Evolutionary conservation across 2,888 invertebrate species (phyloP).

Genomic region (Sesia apiformis): DNA sequence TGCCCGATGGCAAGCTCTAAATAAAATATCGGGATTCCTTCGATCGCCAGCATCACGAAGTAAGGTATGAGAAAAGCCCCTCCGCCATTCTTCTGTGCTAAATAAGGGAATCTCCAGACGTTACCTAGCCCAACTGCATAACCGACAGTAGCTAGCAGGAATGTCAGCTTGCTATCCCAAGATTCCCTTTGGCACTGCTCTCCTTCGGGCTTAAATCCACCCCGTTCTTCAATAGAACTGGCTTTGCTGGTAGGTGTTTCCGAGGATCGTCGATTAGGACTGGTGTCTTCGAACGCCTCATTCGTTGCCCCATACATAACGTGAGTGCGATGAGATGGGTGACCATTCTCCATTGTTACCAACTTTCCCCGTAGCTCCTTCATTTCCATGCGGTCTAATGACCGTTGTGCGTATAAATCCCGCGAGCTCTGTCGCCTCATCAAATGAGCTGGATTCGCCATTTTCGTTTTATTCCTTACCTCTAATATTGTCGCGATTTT

Average conservation of each 20-base stretch:
- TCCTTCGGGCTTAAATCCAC: constrained; percentile 79
- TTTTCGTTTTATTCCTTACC: constrained; percentile 37
- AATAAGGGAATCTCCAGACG: constrained; percentile 96
- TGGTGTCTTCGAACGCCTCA: constrained; percentile 80
- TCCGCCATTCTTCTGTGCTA: constrained; percentile 95
- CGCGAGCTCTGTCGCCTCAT: constrained; percentile 91
- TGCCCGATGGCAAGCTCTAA: constrained; percentile 97
- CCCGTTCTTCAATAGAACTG: constrained; percentile 78
- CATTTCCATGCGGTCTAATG: constrained; percentile 89
- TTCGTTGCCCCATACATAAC: constrained; percentile 91
- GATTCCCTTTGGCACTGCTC: constrained; percentile 87
- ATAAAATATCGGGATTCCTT: constrained; percentile 97
- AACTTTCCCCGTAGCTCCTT: constrained; percentile 88
- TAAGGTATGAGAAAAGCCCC: constrained; percentile 98
- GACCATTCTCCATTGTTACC: constrained; percentile 81
- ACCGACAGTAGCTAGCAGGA: constrained; percentile 93
- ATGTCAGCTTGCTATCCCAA: constrained; percentile 95
- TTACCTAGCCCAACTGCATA: constrained; percentile 96
- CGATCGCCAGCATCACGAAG: constrained; percentile 94
- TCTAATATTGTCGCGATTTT: constrained; percentile 14
- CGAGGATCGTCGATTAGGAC: constrained; percentile 52
- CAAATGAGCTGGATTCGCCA: constrained; percentile 94
- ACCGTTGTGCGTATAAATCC: constrained; percentile 86
- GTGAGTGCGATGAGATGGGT: constrained; percentile 53
- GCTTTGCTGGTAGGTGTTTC: constrained; percentile 75